Conservation (phyloP, 2,888 invertebrate genomes). For the Leptopilina drosophilae region DNA sequence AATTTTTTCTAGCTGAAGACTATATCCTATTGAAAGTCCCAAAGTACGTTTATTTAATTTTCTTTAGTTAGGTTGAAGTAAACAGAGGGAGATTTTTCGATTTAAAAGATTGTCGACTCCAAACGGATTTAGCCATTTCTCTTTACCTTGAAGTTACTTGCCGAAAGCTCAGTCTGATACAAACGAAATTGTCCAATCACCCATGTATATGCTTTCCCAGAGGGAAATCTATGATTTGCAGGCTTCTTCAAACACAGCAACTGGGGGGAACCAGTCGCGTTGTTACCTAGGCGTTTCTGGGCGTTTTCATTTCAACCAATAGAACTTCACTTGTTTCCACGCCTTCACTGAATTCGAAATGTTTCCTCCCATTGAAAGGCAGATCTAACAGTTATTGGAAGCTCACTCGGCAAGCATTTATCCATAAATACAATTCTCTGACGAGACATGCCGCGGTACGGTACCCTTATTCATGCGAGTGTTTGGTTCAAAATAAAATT, state of each 20-base stretch:
- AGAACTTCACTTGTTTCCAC: background rate
- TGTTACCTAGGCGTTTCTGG: background rate
- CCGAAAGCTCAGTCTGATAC: background rate
- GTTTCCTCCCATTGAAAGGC: slow-evolving; percentile 34
- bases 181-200: slow-evolving; percentile 18
- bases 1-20: too few species aligned
- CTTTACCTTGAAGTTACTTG: background rate
- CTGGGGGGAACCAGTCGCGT: background rate
- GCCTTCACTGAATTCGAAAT: background rate
- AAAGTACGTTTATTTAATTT: too few species aligned
- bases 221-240: slow-evolving; percentile 20
- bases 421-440: slow-evolving; percentile 20
- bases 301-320: slow-evolving; percentile 21
- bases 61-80: background rate
- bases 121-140: slow-evolving; percentile 3
- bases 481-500: background rate
- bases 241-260: background rate
- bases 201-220: background rate
- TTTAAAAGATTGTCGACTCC: slow-evolving; percentile 8
- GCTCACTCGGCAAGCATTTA: slow-evolving; percentile 7
- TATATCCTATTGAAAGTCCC: too few species aligned
- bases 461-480: background rate
- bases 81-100: slow-evolving; percentile 1
- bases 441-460: slow-evolving; percentile 23
- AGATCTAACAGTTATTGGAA: background rate